These are phyloP conservation scores for Anniella stebbinsi DNA, from an alignment of 2,797 vertebrate genomes.

Conservation along the genomic window DNA sequence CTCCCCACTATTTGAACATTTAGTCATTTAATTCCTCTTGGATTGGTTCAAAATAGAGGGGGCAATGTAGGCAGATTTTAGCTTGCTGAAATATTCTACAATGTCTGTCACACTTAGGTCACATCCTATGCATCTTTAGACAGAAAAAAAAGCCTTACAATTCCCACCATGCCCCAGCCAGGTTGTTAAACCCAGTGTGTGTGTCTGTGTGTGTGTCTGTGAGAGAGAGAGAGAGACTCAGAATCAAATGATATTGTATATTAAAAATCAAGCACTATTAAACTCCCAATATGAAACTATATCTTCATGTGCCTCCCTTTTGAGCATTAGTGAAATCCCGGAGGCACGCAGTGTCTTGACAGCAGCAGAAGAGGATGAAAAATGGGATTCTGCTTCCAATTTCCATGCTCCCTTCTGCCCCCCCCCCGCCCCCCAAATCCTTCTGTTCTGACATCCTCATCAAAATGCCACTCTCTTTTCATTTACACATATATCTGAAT, in stretches of 20 bases:
- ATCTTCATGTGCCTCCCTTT: background rate
- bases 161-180: too few relatives aligned
- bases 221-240: too few relatives aligned
- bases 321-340: slow-evolving; percentile 8
- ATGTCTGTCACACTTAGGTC: background rate
- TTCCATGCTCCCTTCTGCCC: background rate
- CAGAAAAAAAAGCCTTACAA: too few relatives aligned
- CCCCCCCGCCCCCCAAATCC: background rate
- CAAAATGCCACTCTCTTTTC: background rate
- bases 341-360: background rate
- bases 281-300: background rate
- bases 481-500: background rate
- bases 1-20: background rate
- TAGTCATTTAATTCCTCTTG: background rate
- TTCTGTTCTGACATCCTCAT: background rate
- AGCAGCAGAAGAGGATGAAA: background rate
- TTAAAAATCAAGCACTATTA: background rate
- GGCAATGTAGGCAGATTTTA: background rate
- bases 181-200: too few relatives aligned
- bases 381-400: slow-evolving; percentile 5
- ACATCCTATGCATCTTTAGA: too few relatives aligned
- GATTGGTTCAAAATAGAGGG: background rate
- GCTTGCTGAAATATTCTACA: background rate
- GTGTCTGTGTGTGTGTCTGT: background rate
- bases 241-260: background rate